Evolutionary conservation across 1,140 invertebrate species (phyloP), one percentile per base, ranked within the genome.

Genomic region (Brachionus paranguensis): DNA sequence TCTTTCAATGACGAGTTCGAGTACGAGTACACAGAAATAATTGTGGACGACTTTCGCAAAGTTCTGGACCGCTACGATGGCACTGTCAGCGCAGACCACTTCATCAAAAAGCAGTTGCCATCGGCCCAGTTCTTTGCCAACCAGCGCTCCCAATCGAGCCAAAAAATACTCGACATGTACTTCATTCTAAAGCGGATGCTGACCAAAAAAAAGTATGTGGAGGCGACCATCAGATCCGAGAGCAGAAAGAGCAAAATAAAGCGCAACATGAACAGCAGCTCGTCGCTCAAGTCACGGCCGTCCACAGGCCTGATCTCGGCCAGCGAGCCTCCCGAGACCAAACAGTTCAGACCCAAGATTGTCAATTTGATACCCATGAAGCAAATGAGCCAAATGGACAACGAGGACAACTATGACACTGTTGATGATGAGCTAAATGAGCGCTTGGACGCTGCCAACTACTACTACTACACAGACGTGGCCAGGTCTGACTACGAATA

Each of bases 181-280:
- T 60, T 29, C 1, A 60, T 79, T 37, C 27, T 79, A 3, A 79
- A 79, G 41, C 17, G 76, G 27, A 79, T 79, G 55, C 5, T 79
- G 45, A 64, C 55, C 29, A 79, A 79, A 24, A 79, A 79, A 55
- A 79, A 79, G 10, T 79, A 79, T 79, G 76, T 60, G 5, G 50
- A 60, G 17, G 76, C 76, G 4, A 79, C 76, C 12, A 24, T 79
- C 8, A 79, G 41, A 79, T 12, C 53, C 33, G 76, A 79, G 41
- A 55, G 17, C 12, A 64, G 14, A 24, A 53, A 79, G 27, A 79
- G 53, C 29, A 79, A 79, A 64, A 20, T 60, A 7, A 79, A 79
- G 17, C 76, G 76, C 20, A 64, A 55, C 29, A 33, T 41, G 65
- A 68, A 33, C 12, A 68, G 65, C 33, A 68, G 27, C 33, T 72